Conservation (phyloP, 2,113 vertebrate species). For the Neolamprologus toae region DNA sequence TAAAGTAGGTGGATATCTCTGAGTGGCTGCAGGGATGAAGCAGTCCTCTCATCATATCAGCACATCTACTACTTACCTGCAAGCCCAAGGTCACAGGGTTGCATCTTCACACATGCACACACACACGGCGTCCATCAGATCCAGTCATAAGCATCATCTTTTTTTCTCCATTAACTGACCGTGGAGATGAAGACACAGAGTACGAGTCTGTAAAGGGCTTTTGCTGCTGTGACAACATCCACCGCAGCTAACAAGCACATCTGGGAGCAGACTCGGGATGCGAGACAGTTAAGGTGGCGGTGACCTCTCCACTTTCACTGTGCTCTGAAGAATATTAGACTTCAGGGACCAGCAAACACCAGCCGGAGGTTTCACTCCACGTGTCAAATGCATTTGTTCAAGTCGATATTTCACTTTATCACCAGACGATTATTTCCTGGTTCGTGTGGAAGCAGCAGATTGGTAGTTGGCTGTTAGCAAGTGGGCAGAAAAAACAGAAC, state of each 20-base stretch:
- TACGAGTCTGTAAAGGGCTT: neutral
- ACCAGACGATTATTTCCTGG: neutral
- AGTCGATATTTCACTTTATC: neutral
- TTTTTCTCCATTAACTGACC: neutral
- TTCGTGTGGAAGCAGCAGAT: neutral
- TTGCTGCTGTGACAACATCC: neutral
- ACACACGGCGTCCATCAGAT: neutral
- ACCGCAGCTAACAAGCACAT: neutral
- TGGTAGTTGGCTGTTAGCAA: neutral
- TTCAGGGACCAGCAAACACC: neutral
- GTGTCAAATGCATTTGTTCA: neutral
- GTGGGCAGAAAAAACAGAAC: neutral
- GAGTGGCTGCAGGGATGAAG: neutral
- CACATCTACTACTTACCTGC: neutral
- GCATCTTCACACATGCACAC: neutral
- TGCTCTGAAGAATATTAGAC: neutral
- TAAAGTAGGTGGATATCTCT: neutral
- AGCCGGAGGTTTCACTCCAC: neutral
- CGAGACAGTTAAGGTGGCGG: neutral
- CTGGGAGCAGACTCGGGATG: neutral
- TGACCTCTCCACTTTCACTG: neutral
- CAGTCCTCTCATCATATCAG: neutral
- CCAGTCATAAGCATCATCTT: neutral
- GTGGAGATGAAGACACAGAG: neutral
- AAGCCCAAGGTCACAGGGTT: neutral